Conservation (phyloP, 1,140 invertebrate genomes). For the Panagrolaimus sp. region DNA sequence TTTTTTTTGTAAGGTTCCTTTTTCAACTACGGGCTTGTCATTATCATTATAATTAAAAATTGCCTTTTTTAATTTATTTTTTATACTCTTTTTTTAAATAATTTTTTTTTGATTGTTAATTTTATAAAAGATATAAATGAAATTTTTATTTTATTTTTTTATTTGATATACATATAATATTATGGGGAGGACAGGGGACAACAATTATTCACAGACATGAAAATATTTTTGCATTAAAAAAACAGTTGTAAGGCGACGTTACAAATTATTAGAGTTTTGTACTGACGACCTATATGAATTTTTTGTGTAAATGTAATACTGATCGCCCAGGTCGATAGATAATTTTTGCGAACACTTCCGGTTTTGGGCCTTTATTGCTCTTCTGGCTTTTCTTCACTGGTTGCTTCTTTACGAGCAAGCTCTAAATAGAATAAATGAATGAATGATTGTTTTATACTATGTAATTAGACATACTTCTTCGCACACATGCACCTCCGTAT, state of each 20-base stretch:
- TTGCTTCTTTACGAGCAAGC: conserved; percentile 16
- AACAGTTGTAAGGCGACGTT: background rate
- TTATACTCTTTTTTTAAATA: no score
- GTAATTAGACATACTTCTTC: conserved; percentile 24
- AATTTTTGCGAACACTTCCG: conserved; percentile 3
- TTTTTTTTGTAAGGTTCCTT: background rate
- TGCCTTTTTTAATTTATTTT: no score
- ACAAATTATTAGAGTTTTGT: conserved; percentile 5
- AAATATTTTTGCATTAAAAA: conserved; percentile 6
- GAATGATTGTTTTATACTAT: background rate
- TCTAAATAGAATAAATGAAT: background rate
- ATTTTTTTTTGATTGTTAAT: background rate
- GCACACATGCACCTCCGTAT: conserved; percentile 31
- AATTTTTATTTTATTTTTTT: background rate
- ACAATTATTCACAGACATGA: conserved; percentile 15
- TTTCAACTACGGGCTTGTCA: background rate
- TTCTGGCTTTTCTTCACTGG: conserved; percentile 6
- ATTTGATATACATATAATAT: conserved; percentile 12
- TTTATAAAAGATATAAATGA: background rate
- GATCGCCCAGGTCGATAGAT: conserved; percentile 5
- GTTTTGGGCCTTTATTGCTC: conserved; percentile 12
- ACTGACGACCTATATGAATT: conserved; percentile 11
- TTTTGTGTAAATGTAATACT: conserved; percentile 10
- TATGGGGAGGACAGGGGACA: background rate
- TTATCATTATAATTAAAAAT: no score